These are phyloP conservation scores for Lepidiolamprologus cunningtoni DNA, from an alignment of 2,113 vertebrate genomes.

Conservation along the genomic window DNA sequence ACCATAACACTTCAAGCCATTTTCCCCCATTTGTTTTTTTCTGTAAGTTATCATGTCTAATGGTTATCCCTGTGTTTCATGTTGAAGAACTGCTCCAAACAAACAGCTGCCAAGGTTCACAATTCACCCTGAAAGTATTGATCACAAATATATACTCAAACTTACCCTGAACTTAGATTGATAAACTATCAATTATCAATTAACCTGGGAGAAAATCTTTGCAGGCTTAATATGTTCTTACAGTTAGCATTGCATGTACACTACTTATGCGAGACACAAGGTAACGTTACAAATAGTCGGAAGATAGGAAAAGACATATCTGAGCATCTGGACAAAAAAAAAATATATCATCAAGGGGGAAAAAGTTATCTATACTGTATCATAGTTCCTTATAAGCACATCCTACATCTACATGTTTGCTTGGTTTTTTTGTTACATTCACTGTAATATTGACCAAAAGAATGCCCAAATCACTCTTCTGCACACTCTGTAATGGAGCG, in stretches of 20 bases:
- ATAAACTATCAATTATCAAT: background rate
- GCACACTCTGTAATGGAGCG: background rate
- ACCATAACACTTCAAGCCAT: background rate
- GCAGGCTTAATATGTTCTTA: background rate
- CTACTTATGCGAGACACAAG: background rate
- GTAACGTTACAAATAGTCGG: background rate
- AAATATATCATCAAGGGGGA: background rate
- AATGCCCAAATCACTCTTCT: background rate
- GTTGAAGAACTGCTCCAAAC: background rate
- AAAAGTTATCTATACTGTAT: background rate
- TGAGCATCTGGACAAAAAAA: background rate
- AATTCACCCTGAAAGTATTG: background rate
- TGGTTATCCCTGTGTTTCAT: background rate
- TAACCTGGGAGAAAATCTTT: background rate
- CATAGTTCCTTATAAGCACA: background rate
- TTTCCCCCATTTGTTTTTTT: background rate
- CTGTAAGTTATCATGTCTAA: background rate
- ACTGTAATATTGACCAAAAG: background rate
- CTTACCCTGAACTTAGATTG: background rate
- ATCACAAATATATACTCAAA: background rate
- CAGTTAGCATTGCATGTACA: background rate
- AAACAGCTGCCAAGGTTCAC: background rate
- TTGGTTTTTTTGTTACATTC: background rate
- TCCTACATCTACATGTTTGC: background rate
- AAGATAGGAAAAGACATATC: background rate